Evolutionary conservation across 2,888 invertebrate genomes (phyloP).

Genomic region (Eristalis tenax): DNA sequence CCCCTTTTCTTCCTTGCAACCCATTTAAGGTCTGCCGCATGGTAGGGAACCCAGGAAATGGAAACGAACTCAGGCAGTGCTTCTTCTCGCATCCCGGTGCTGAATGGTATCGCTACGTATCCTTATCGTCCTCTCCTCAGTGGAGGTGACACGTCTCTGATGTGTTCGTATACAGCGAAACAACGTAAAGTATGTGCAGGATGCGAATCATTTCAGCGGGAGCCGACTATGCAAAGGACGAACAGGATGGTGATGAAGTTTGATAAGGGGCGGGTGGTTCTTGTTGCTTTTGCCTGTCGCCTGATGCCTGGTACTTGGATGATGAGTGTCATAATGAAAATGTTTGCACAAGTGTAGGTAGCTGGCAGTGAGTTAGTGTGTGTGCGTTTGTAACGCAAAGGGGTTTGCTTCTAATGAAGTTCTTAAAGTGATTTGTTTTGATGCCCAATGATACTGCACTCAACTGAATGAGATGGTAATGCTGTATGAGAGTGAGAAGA

Average conservation of each 20-base stretch:
- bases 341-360: constrained; percentile 24
- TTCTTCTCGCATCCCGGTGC: constrained; percentile 21
- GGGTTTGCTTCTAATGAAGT: constrained; percentile 34
- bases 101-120: constrained; percentile 8
- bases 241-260: background rate
- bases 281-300: constrained; percentile 25
- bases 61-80: background rate
- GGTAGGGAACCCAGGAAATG: background rate
- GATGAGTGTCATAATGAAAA: constrained; percentile 30
- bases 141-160: constrained; percentile 6
- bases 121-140: background rate
- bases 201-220: constrained; percentile 20
- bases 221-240: constrained; percentile 7
- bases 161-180: constrained; percentile 17
- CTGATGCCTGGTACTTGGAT: constrained; percentile 21
- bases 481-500: constrained; percentile 11
- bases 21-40: constrained; percentile 9
- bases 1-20: background rate
- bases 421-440: constrained; percentile 54
- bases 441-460: constrained; percentile 42
- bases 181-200: constrained; percentile 8
- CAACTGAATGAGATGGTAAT: constrained; percentile 11
- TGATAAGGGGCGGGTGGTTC: background rate
- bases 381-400: background rate
- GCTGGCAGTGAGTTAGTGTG: background rate